Percentiles rank a stretch among this genome's conserved stretches.
Evolutionary conservation across 2,113 vertebrate species (phyloP).

Genomic region (Syngnathoides biaculeatus): DNA sequence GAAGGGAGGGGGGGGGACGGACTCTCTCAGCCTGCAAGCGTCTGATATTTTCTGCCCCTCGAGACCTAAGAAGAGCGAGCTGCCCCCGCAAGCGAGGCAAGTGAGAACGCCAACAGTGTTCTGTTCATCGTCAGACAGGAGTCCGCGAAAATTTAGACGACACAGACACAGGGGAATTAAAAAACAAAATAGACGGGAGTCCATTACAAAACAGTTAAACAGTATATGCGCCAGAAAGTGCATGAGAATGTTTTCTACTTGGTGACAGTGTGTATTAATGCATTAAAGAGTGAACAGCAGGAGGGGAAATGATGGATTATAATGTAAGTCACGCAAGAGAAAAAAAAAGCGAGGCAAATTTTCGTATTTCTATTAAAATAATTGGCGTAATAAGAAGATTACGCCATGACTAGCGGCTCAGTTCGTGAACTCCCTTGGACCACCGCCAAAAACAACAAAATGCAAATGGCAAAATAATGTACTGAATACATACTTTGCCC

Average conservation of each 20-base stretch:
- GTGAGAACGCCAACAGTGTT: constrained; percentile 45
- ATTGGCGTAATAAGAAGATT: background rate
- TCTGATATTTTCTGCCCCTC: constrained; percentile 51
- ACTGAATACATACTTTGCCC: background rate
- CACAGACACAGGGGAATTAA: constrained; percentile 14
- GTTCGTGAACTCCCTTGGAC: background rate
- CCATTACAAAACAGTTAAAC: constrained; percentile 26
- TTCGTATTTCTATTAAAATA: background rate
- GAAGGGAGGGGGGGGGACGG: constrained; percentile 26
- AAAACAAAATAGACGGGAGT: constrained; percentile 31
- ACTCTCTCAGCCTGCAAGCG: constrained; percentile 32
- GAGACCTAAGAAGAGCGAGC: constrained; percentile 40
- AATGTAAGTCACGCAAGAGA: background rate
- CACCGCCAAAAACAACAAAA: background rate
- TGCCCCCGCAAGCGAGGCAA: constrained; percentile 37
- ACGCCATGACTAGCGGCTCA: background rate
- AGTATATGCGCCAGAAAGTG: constrained; percentile 9
- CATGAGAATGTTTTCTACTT: background rate
- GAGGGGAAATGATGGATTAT: constrained; percentile 1
- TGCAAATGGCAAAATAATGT: background rate
- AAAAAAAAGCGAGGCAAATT: background rate
- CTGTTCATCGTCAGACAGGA: constrained; percentile 49
- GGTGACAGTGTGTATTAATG: background rate
- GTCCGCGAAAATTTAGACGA: constrained; percentile 35
- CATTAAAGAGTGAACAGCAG: background rate